Evolutionary conservation across 1,140 invertebrate species (phyloP), one percentile per base, ranked within the genome.

Genomic region (Drosophila sturtevanti): DNA sequence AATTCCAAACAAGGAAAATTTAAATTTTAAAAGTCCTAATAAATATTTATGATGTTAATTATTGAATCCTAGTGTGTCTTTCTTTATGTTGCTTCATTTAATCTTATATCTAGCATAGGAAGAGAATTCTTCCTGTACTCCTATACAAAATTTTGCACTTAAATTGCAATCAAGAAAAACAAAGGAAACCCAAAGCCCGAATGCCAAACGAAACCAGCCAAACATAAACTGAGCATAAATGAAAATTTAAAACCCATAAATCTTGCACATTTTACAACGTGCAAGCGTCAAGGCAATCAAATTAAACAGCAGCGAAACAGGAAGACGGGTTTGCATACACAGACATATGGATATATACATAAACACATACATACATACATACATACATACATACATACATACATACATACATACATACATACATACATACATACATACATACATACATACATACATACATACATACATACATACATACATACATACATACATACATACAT

Each of bases 241-340:
- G 54, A 56, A 56, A 56, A 56, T 56, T 56, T 56, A 56, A 56
- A 56, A 56, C 27, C 54, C 54, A 56, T 56, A 56, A 56, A 56
- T 56, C 54, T 56, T 56, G 27, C n/a, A 18, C 27, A 35, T 56
- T 56, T 56, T 56, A 56, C 54, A 56, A 35, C 54, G 10, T 9
- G n/a, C 52, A 31, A 55, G 52, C 24, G 14, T 27, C 14, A 12
- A 18, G 54, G 54, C 54, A 56, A 56, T 56, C 27, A 56, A 56
- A 56, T 56, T 56, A 34, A 56, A 34, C 54, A 35, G 22, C n/a
- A 35, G 14, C 14, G 14, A 56, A 56, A 35, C 54, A 56, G 54
- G 54, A 56, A 56, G 54, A 56, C 54, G 16, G 34, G 5, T 48
- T 48, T 21, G 9, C 5, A 0, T 7, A 44, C 41, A 2, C 18